Base-by-base conservation (phyloP, 2,888 invertebrate genomes). In the Drosophila mimetica region DNA sequence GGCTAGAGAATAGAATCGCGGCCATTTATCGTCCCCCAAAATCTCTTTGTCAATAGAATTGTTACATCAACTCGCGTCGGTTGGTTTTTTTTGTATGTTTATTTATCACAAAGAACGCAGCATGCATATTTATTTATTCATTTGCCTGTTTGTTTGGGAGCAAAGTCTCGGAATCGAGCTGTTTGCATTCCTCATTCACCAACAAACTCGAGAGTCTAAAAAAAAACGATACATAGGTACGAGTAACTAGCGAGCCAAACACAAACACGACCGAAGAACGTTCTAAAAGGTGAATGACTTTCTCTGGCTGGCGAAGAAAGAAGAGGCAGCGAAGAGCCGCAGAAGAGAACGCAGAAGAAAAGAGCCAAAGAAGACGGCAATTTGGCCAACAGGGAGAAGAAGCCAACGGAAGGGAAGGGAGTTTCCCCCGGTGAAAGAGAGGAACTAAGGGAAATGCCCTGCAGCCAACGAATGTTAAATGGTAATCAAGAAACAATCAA, bases 201-300 rank as follows among this genome's bases (percentile, higher is more conserved):
- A 46, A 28, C 60, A 60, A 54, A 57, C 36, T 39, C 60, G 13
- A 14, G 30, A 47, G 25, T 44, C 44, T 16, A 6, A 53, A 32
- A 69, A 65, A 55, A 37, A 48, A 11, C 30, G 20, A 57, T 14
- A 60, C 44, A 64, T 54, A 71, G 65, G 36, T 59, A 39, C 30
- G 30, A 46, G 60, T 37, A 44, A 41, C 34, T 53, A 55, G 30
- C 39, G 28, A 73, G 73, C 55, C 22, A 55, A 54, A 30, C 22
- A 51, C 22, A 55, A 54, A 30, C 22, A 51, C 42, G 60, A 41
- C 53, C 48, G 50, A 36, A 32, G 39, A 57, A 39, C 80, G 72
- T 61, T 74, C 74, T 55, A 86, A 88, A 71, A 85, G 80, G 77
- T 77, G 76, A 75, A 85, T 82, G 82, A 83, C 84, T 84, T 75